Evolutionary conservation across 1,140 invertebrate species (phyloP), one percentile per base, ranked within the genome.

Genomic region (Bicyclus anynana): DNA sequence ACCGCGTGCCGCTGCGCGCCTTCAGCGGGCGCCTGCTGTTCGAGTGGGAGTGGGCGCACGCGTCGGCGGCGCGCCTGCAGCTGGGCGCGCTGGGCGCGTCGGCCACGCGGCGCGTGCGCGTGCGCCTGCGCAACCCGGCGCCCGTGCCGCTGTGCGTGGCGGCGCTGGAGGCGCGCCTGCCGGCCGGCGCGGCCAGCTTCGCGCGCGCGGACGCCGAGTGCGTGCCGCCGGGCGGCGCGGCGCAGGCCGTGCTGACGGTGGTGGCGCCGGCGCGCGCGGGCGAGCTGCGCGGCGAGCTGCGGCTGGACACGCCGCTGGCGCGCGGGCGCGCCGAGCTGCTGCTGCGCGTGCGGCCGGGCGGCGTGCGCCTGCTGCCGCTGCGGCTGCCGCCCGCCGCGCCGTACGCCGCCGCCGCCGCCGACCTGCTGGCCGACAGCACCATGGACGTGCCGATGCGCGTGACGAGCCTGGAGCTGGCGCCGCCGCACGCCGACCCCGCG

Each of bases 201-300:
- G 42, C 62, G 33, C 67, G 63, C 17, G 49, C 40, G 5, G 17
- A n/a, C 27, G 26, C 47, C 29, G 44, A 44, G 38, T 29, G 17
- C 38, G 59, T 40, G 33, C 12, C 46, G 48, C 49, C 52, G 56
- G 65, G 65, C 23, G 68, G 56, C 37, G 60, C 47, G 40, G 67
- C 67, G 53, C 50, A 62, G 53, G 77, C 67, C 12, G 51, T 47
- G 59, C 69, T 87, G 44, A 73, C 70, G 3, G 71, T 83, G 56
- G 74, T 79, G 58, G 84, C 84, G 59, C 78, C 80, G 37, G 80
- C 80, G 47, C 73, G 72, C 9, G 72, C 67, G 51, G 76, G 76
- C 17, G 26, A 55, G 13, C 65, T 78, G 52, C 59, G 56, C 26
- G 77, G 80, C 26, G 56, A 53, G 49, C 49, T 77, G 46, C 53